Evolutionary conservation across 2,797 vertebrate species (phyloP), one percentile per base, ranked within the genome.

Genomic region (Myotis pilosus): DNA sequence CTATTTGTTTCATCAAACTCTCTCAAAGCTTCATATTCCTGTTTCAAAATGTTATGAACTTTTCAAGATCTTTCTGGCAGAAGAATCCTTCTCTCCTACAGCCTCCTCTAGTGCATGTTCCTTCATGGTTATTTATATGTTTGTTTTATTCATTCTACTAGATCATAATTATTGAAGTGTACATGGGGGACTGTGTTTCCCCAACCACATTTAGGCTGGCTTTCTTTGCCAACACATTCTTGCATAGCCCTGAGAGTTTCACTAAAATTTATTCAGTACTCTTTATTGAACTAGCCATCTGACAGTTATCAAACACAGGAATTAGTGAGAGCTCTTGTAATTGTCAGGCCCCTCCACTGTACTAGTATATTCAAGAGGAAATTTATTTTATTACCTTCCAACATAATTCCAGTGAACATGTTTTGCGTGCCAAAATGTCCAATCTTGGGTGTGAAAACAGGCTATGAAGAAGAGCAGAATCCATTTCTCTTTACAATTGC

Each of bases 81-180:
- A 92, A 16, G 25, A n/a, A 92, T 71, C 22, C 15, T 49, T 88
- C 49, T 94, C 28, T 93, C 76, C 4, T 30, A 30, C 47, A 47
- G 16, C 17, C 23, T 80, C 19, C 11, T 66, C 23, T 47, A 22
- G 53, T 47, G 17, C 9, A 55, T 72, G 85, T 94, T 62, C 88
- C 89, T 88, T 78, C 20, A 41, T 44, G 57, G 17, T 81, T 84
- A 89, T 89, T 81, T 91, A 87, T 81, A 49, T 23, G 33, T 83
- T 41, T 85, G 25, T 82, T 80, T 86, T 87, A 81, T 71, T 94
- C 94, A 82, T 95, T 90, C 49, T 55, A n/a, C 19, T 49, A 68
- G 81, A 83, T 33, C 75, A 7, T 93, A 86, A 76, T 57, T 84
- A 79, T 47, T 30, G 57, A 76, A 80, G n/a, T 36, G 15, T 12